Base-by-base conservation (phyloP, 2,888 invertebrate genomes). In the Adela reaumurella region DNA sequence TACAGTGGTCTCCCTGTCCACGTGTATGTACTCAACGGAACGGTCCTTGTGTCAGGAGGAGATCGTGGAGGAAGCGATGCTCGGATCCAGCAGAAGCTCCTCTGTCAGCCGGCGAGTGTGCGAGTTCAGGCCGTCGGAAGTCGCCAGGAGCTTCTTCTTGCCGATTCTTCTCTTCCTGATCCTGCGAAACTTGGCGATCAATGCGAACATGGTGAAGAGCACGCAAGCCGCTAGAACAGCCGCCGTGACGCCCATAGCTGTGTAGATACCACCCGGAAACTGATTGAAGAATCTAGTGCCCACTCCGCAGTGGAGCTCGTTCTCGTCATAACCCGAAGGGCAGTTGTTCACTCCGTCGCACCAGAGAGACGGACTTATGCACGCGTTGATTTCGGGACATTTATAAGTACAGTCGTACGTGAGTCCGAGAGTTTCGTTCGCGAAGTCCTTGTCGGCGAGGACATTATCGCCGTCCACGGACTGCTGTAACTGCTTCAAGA, bases 1-100 rank as follows among this genome's bases (percentile, higher is more conserved):
- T 83, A 94, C 93, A 63, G 93, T 93, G 69, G 93, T 93, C 81
- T 93, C 93, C 71, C 92, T 88, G 81, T 94, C 93, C 81, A 93
- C 90, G 78, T 92, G 92, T 68, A 93, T 93, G 76, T 90, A 93
- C 73, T 93, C 93, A 84, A 93, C 92, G 83, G 90, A 88, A 81
- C 90, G 88, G 69, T 86, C 86, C 76, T 90, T 90, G 64, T 92
- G 92, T 93, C 93, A 93, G 85, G 93, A 92, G 62, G 84, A 81
- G 24, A 83, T 81, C 45, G 82, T 79, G 41, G 83, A 70, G 2
- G 74, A 73, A 41, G 73, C 64, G 59, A 74, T 80, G 57, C 82
- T 83, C 53, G 84, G 82, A 63, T 86, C 87, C 59, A 86, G 79
- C 51, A 88, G 74, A 60, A 84, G 81, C 69, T 89, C 88, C 68